Evolutionary conservation across 1,140 invertebrate genomes (phyloP), one percentile per base, ranked within the genome.

Genomic region (Drosophila kikkawai): DNA sequence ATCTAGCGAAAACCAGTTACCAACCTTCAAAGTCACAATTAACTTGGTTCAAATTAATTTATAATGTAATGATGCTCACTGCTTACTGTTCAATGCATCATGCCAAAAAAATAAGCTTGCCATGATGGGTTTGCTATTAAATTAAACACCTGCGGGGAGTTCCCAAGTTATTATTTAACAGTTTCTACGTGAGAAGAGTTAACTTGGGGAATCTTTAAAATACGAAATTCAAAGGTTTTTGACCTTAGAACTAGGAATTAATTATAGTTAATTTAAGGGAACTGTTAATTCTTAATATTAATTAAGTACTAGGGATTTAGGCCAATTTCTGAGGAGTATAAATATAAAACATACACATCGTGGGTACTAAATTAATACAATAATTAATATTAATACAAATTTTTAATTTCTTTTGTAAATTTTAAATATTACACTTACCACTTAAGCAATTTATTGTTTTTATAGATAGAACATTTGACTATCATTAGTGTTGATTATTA

Each of bases 21-120:
- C 50, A 66, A 39, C 71, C 59, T 75, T 75, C 42, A 6, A 57
- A 44, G 32, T 45, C 26, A 45, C 61, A 76, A 76, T 73, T 73
- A 48, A 71, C 39, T 73, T 60, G 37, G n/a, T 37, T 71, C 19
- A 59, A 73, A 59, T 42, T 11, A 42, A 37, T 59, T 45, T 44
- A 58, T 44, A 58, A 22, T 22, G 22, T 42, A 17, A 57, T 70
- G 41, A 47, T 48, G 26, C 22, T 15, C 5, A 22, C 6, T 32
- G 15, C 26, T 17, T 3, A 32, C 8, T 57, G 19, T n/a, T 12
- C 8, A 39, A 7, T 36, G 41, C 34, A 68, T 36, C 13, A 37
- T 37, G 17, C 12, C 19, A 12, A 37, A 61, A 67, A 47, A 41
- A 19, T 8, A 39, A 39, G 36, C 34, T 67, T n/a, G 17, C 65